phyloP scores from a whole-genome alignment of 2,797 vertebrate genomes.

The Spheniscus humboldti region DNA sequence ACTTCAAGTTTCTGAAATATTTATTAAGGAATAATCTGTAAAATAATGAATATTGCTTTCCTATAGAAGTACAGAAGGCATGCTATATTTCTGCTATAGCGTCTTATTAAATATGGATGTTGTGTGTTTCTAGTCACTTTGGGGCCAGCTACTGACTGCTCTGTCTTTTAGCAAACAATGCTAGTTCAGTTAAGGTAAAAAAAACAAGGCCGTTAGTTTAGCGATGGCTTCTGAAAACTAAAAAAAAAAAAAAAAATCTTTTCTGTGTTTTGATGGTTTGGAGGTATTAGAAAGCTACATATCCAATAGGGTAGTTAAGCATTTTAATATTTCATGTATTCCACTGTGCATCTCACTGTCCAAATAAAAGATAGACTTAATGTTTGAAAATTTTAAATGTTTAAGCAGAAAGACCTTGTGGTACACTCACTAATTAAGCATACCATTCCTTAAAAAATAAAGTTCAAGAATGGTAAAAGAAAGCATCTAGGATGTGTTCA shows the following conservation, averaged over 20 bases:
- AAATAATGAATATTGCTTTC: conserved; percentile 73
- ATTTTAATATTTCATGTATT: conserved; percentile 27
- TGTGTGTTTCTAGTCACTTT: conserved; percentile 41
- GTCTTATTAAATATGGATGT: conserved; percentile 74
- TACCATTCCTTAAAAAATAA: neutral
- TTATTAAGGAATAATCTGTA: conserved; percentile 71
- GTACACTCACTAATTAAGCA: neutral
- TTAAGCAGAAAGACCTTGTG: neutral
- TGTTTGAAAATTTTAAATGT: neutral
- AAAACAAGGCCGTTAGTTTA: neutral
- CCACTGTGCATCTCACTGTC: neutral
- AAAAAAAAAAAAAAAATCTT: neutral
- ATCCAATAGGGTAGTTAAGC: neutral
- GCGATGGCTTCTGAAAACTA: neutral
- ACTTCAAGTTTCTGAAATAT: conserved; percentile 71
- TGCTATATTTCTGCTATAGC: conserved; percentile 61
- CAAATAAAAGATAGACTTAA: neutral
- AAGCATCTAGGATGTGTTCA: neutral
- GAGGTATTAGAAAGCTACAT: neutral
- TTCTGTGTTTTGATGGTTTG: neutral
- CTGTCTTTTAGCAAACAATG: conserved; percentile 36
- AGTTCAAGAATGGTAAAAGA: neutral
- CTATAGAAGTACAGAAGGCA: conserved; percentile 32
- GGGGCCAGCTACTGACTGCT: conserved; percentile 15
- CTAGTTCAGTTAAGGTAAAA: conserved; percentile 2